These are phyloP conservation scores for Carassius carassius DNA, from an alignment of 2,113 vertebrate species.

Conservation along the genomic window DNA sequence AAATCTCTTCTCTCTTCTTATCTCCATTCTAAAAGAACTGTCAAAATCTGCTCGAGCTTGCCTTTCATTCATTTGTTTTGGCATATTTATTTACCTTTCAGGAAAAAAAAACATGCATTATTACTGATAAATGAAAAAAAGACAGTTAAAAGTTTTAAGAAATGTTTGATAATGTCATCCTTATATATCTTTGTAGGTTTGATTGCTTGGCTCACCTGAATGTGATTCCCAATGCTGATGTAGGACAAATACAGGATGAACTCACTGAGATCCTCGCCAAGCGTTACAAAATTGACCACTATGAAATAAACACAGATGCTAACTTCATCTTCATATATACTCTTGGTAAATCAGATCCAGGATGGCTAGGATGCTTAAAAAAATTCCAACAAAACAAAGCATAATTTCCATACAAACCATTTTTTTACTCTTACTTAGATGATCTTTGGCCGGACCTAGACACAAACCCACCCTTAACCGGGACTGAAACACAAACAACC, in stretches of 20 bases:
- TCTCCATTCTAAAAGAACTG: neutral
- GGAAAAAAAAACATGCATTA: no score
- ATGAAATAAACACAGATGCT: conserved; percentile 22
- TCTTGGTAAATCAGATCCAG: conserved; percentile 62
- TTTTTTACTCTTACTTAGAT: neutral
- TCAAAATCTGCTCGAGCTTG: no score
- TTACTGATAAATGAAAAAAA: no score
- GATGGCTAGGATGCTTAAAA: neutral
- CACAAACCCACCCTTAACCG: neutral
- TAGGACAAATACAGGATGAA: conserved; percentile 59
- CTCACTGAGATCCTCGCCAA: conserved; percentile 35
- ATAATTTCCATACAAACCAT: neutral
- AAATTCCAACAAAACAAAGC: neutral
- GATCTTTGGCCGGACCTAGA: neutral
- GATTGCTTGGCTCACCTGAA: conserved; percentile 61
- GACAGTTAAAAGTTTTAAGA: neutral
- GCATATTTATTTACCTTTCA: no score
- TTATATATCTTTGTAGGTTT: conserved; percentile 59
- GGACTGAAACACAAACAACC: neutral
- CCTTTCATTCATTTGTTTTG: no score
- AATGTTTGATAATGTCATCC: neutral
- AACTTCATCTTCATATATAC: conserved; percentile 59
- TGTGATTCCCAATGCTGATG: conserved; percentile 61
- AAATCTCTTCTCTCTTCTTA: neutral
- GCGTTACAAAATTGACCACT: neutral